Base-by-base conservation (phyloP, 2,113 vertebrate genomes). In the Hypomesus transpacificus region DNA sequence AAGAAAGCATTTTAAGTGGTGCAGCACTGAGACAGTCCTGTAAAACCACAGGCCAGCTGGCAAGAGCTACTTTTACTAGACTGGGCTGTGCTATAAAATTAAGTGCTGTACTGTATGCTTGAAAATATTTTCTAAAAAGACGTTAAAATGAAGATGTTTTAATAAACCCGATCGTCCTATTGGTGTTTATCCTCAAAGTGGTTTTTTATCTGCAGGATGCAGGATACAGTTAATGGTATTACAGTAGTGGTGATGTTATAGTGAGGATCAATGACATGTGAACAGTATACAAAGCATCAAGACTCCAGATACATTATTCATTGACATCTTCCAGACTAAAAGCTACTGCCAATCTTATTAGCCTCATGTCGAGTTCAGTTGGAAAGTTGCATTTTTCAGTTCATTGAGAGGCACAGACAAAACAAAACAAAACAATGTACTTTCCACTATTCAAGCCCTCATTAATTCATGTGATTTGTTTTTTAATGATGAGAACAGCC, bases 11-110 rank as follows among this genome's bases (percentile, higher is more conserved):
- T 76, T 80, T 83, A 79, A 87, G 74, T 58, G 70, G 58, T 67
- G 70, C 70, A 80, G 79, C 79, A 75, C 26, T 54, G 80, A 80
- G 82, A 73, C 70, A 72, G 51, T 53, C 54, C 79, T 70, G 70
- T 88, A 84, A 89, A 88, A 81, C 17, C 4, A 3, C 3, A 8
- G 39, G 83, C 84, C 86, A 88, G 84, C 80, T 87, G 87, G 80
- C 84, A 46, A 22, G 56, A 65, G 67, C 52, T 31, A 58, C 52
- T 70, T 90, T 89, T 81, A 89, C 82, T 79, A 79, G 81, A 72
- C 85, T 57, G 13, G 70, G 54, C 78, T 84, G 85, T 58, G 57
- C 57, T 59, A 64, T 88, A 82, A 82, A 87, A 83, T 78, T 76
- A 87, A 90, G 83, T 78, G 82, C 77, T 65, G 76, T 4, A 74